A percentile compares a stretch with the other conserved stretches of the same genome.
Conservation (phyloP, 2,888 invertebrate species). For the Oscheius sp. region DNA sequence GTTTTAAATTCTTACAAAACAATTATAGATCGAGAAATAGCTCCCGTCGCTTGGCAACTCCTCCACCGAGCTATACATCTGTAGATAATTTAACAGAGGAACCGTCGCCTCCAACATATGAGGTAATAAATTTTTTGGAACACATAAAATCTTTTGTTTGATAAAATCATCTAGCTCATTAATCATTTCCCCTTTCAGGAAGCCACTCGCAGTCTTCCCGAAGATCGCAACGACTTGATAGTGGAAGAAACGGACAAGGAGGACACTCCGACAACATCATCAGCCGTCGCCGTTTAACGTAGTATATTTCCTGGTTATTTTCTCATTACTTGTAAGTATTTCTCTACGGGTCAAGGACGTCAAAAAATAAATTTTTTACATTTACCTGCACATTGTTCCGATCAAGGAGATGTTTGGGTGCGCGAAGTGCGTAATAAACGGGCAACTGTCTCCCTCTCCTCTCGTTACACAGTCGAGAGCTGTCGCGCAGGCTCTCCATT, state of each 20-base stretch:
- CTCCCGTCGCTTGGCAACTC: constrained; percentile 45
- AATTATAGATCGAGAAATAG: constrained; percentile 20
- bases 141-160: not conserved
- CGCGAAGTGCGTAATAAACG: constrained; percentile 21
- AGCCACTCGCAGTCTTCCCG: constrained; percentile 15
- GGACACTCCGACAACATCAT: not conserved
- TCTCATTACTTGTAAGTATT: constrained; percentile 26
- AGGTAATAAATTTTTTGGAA: constrained; percentile 28
- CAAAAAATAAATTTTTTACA: not conserved
- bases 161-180: not conserved
- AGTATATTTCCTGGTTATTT: not conserved
- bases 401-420: constrained; percentile 23
- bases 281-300: not conserved
- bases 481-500: not conserved
- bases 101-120: constrained; percentile 47
- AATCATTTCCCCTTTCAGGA: constrained; percentile 7
- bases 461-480: constrained; percentile 20
- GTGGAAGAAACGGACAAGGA: constrained; percentile 25
- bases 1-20: not conserved
- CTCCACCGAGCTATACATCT: constrained; percentile 53
- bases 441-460: constrained; percentile 10
- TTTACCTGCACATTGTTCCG: not conserved
- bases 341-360: constrained; percentile 4
- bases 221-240: constrained; percentile 19
- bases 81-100: constrained; percentile 44